Percentiles rank a stretch among this genome's conserved stretches.
phyloP scores from a whole-genome alignment of 2,888 invertebrate genomes.

The Cabera pusaria region DNA sequence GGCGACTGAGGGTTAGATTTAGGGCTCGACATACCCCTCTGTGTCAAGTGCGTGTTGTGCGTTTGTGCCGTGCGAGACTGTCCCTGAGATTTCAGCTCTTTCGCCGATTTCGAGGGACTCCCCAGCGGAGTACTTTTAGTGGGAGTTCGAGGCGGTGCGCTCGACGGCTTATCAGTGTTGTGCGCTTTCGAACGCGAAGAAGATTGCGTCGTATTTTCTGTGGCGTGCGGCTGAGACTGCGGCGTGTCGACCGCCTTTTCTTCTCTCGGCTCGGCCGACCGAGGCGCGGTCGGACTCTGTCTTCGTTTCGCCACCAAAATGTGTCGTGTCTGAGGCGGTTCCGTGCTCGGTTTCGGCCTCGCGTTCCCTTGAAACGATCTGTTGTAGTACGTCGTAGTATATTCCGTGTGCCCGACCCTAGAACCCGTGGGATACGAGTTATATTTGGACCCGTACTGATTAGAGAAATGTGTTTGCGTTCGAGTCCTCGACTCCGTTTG shows the following conservation, averaged over 20 bases:
- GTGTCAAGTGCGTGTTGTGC: conserved; percentile 1
- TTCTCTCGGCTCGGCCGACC: no score
- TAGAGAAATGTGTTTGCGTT: no score
- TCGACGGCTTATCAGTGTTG: no score
- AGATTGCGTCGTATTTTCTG: no score
- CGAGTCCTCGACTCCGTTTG: no score
- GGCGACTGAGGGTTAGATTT: neutral
- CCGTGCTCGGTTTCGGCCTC: neutral
- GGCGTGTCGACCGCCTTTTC: neutral
- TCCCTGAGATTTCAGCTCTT: conserved; percentile 4
- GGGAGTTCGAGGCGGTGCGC: neutral
- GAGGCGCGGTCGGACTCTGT: neutral
- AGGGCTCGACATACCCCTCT: neutral
- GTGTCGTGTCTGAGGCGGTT: neutral
- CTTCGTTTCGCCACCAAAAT: conserved; percentile 11
- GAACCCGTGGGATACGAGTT: no score
- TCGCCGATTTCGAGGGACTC: neutral
- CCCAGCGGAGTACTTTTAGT: neutral
- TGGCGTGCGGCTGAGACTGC: neutral
- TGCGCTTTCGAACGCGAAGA: no score
- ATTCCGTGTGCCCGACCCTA: conserved; percentile 4
- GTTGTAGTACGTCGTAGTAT: conserved; percentile 10
- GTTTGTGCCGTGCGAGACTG: conserved; percentile 12
- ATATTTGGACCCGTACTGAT: no score
- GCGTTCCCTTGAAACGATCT: neutral